A percentile compares a stretch with the other conserved stretches of the same genome.
Evolutionary conservation across 2,888 invertebrate genomes (phyloP).

Genomic region (Tenthredo livida): DNA sequence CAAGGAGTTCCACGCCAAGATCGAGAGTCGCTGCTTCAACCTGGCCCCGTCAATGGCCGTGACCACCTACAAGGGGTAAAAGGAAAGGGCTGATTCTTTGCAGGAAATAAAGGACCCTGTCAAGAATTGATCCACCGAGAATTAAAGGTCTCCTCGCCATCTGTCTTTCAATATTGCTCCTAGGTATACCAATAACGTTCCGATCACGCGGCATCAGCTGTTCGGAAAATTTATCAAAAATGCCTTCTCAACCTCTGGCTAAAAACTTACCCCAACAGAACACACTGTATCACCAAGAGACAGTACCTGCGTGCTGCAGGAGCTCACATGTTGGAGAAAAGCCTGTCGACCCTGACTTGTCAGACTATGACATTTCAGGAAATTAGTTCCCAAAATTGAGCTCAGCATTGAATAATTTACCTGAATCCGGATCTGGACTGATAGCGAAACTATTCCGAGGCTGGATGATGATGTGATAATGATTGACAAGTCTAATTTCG

Average conservation of each 20-base stretch:
- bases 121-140: conserved; percentile 29
- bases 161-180: conserved; percentile 13
- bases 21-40: conserved; percentile 10
- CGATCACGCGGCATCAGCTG: conserved; percentile 36
- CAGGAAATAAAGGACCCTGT: conserved; percentile 14
- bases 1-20: conserved; percentile 1
- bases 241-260: not conserved
- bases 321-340: not conserved
- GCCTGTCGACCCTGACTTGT: not conserved
- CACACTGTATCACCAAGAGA: not conserved
- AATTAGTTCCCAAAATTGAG: conserved; percentile 17
- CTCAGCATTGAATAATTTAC: conserved; percentile 44
- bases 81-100: not conserved
- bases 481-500: conserved; percentile 14
- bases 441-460: not conserved
- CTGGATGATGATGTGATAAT: conserved; percentile 7
- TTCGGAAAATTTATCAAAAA: conserved; percentile 14
- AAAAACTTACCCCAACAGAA: not conserved
- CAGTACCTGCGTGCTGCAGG: not conserved
- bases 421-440: not conserved
- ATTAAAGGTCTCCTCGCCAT: conserved; percentile 9
- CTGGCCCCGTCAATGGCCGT: conserved; percentile 11
- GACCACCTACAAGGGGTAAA: conserved; percentile 16
- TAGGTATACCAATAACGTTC: conserved; percentile 14
- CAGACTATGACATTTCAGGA: not conserved